phyloP scores from a whole-genome alignment of 2,113 vertebrate species.

The Pseudolaguvia tuberculata region DNA sequence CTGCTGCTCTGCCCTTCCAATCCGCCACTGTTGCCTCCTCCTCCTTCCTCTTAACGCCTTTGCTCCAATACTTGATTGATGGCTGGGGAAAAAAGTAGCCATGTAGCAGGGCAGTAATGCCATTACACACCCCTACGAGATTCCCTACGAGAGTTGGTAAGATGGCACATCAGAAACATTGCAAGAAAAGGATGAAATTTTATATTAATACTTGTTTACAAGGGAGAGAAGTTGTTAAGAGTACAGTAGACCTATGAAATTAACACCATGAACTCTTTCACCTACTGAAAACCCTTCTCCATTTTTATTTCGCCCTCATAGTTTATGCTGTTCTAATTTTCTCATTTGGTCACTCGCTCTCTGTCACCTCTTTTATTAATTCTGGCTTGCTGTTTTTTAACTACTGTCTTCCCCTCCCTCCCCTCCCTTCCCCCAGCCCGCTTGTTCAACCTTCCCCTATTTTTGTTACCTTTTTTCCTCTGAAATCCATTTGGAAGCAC shows the following conservation, averaged over 20 bases:
- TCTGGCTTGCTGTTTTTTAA: slow-evolving; percentile 26
- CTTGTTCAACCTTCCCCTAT: slow-evolving; percentile 33
- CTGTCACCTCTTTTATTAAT: slow-evolving; percentile 14
- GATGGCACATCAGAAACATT: slow-evolving; percentile 59
- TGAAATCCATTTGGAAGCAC: slow-evolving; percentile 60
- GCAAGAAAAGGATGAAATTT: slow-evolving; percentile 68
- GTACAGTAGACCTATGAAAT: slow-evolving; percentile 55
- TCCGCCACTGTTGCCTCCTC: slow-evolving; percentile 34
- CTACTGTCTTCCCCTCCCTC: slow-evolving; percentile 44
- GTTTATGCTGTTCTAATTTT: slow-evolving; percentile 23
- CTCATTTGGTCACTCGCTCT: slow-evolving; percentile 44
- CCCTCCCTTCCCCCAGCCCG: slow-evolving; percentile 2
- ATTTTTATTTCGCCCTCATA: slow-evolving; percentile 10
- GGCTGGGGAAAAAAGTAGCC: slow-evolving; percentile 64
- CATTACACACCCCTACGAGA: slow-evolving; percentile 72
- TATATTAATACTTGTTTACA: slow-evolving; percentile 70
- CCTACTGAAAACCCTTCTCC: slow-evolving; percentile 16
- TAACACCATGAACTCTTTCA: slow-evolving; percentile 46
- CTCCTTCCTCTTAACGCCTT: slow-evolving; percentile 42
- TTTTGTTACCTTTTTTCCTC: slow-evolving; percentile 38
- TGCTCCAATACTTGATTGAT: slow-evolving; percentile 62
- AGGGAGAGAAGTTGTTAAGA: slow-evolving; percentile 72
- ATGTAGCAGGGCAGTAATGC: slow-evolving; percentile 67
- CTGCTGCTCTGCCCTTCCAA: slow-evolving; percentile 39
- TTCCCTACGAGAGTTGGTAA: slow-evolving; percentile 63